These are phyloP conservation scores for Mesocricetus auratus DNA, from an alignment of 2,113 vertebrate species.

Conservation along the genomic window DNA sequence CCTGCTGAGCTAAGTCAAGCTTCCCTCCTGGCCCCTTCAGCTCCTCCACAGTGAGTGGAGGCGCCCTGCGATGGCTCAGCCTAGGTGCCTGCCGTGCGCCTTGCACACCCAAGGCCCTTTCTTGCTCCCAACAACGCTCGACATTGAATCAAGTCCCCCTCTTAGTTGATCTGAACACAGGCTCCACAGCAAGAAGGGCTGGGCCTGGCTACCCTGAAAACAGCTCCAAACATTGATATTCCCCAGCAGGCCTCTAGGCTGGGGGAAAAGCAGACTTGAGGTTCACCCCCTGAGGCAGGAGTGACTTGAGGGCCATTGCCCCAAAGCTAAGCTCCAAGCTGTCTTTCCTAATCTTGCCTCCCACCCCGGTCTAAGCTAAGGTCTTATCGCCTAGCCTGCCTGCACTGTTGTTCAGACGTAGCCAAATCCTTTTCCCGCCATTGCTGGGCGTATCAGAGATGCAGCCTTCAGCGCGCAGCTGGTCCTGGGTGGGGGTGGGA, in stretches of 20 bases:
- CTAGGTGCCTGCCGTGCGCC: rapidly evolving
- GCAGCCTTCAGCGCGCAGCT: not conserved
- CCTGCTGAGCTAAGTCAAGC: no score
- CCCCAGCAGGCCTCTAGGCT: not conserved
- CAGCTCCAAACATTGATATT: not conserved
- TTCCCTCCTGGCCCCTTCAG: not conserved
- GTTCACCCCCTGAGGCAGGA: not conserved
- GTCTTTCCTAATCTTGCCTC: conserved; percentile 67
- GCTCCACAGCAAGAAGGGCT: rapidly evolving
- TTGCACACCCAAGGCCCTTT: rapidly evolving
- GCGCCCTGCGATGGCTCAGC: rapidly evolving
- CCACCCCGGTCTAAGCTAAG: not conserved
- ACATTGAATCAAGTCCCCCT: no score
- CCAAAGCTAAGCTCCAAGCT: conserved; percentile 10
- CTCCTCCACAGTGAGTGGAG: not conserved
- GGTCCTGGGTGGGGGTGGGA: not conserved
- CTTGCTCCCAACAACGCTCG: not conserved
- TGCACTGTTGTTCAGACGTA: not conserved
- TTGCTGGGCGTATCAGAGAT: not conserved
- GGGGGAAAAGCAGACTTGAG: not conserved
- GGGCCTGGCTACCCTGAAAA: not conserved
- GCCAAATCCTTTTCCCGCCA: conserved; percentile 55
- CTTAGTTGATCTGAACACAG: not conserved
- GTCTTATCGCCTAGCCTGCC: conserved; percentile 62
- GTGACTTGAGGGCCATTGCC: not conserved